Evolutionary conservation across 2,113 vertebrate genomes (phyloP).

Genomic region (Gila orcuttii): DNA sequence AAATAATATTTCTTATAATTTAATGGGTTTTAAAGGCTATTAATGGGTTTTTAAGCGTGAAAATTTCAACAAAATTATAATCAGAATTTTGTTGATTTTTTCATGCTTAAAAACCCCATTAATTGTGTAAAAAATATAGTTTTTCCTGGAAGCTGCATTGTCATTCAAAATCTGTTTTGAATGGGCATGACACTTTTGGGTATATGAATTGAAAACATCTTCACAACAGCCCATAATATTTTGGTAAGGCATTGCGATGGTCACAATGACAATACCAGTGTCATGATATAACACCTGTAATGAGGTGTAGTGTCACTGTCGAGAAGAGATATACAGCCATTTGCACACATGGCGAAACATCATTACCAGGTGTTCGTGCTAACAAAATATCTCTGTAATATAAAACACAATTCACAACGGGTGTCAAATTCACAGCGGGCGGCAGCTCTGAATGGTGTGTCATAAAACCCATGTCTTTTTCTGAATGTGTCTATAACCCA

Average conservation of each 20-base stretch:
- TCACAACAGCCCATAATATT: neutral
- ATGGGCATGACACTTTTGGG: neutral
- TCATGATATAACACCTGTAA: conserved; percentile 18
- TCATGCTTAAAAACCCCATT: no score
- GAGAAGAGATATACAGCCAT: conserved; percentile 10
- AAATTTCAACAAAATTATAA: no score
- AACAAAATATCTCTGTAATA: neutral
- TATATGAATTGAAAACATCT: neutral
- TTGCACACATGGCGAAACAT: conserved; percentile 22
- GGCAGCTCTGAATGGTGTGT: neutral
- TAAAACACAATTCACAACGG: conserved; percentile 18
- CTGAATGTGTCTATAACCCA: conserved; percentile 23
- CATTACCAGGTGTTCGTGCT: conserved; percentile 2
- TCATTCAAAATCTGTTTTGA: neutral
- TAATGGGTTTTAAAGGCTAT: no score
- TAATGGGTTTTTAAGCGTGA: no score
- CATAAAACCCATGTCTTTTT: conserved; percentile 27
- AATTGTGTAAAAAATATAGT: no score
- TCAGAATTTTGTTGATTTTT: no score
- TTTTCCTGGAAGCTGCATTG: neutral
- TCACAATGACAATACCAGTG: neutral
- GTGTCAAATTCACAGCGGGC: conserved; percentile 22
- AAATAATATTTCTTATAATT: neutral
- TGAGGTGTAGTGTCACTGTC: neutral
- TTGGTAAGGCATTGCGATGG: neutral